Evolutionary conservation across 2,888 invertebrate species (phyloP), one percentile per base, ranked within the genome.

Genomic region (Eristalinus aeneus): DNA sequence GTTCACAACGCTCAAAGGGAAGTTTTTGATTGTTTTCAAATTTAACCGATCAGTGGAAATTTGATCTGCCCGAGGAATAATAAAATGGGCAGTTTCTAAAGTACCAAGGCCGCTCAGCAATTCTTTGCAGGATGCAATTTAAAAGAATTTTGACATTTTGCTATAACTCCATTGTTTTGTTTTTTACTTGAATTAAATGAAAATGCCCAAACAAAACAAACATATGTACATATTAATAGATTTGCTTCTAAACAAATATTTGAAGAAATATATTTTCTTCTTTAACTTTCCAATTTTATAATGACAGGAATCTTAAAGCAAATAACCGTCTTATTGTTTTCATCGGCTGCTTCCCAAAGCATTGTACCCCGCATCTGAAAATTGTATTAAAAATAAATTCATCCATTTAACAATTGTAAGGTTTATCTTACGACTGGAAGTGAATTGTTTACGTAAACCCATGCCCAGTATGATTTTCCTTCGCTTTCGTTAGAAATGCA

Each of bases 311-410:
- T 90, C 89, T 91, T 90, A 78, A 92, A 92, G 71, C 92, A 92
- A 81, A 92, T 90, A 67, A 92, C 90, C 80, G 89, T 89, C 61
- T 88, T 77, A 34, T 89, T 85, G 5, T 87, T 80, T 75, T 89
- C 88, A 84, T 91, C 89, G 31, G 89, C 89, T 16, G 91, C 91
- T 80, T 91, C 90, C 92, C 92, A 92, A n/a, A 89, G 64, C 90
- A 92, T 91, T 10, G 88, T 89, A 46, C 92, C 92, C 11, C 79
- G 88, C 87, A 90, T 89, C 92, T 97, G 82, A 58, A 23, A 36
- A 22, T 36, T 68, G 34, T 27, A 23, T 46, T 46, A 4, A 46
- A 16, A 16, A n/a, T 8, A 16, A 46, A 16, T 46, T 8, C 8
- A 46, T 16, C 6, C 4, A 6, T 1, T 6, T 16, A 16, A 0